Conservation (phyloP, 1,140 invertebrate species). For the Drosophila baimaii region DNA sequence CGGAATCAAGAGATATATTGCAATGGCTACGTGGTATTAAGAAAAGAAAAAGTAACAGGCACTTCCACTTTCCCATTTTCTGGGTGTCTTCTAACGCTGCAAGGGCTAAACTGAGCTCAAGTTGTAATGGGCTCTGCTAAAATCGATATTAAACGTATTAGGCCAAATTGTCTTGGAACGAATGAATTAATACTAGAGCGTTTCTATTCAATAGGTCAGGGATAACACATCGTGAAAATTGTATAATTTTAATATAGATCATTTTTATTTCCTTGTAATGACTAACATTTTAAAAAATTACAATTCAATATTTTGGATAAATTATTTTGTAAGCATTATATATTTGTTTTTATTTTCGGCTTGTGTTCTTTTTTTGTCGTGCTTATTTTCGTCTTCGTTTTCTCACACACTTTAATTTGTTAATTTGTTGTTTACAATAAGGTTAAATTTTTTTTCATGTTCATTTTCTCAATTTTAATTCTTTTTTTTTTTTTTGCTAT, state of each 20-base stretch:
- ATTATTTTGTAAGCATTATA: constrained; percentile 79
- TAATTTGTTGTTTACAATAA: constrained; percentile 71
- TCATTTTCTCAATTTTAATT: constrained; percentile 80
- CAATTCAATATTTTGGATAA: constrained; percentile 81
- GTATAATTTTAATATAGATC: constrained; percentile 70
- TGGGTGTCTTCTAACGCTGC: background rate
- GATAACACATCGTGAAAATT: background rate
- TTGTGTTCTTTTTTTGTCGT: constrained; percentile 51
- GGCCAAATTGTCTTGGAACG: too few relatives aligned
- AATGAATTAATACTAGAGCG: background rate
- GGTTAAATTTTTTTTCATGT: constrained; percentile 78
- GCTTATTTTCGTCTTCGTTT: constrained; percentile 43
- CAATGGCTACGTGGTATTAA: background rate
- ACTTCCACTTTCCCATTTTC: background rate
- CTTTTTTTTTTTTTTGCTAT: constrained; percentile 30
- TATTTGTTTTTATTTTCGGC: constrained; percentile 59
- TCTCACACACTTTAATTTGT: constrained; percentile 70
- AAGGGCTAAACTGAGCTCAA: background rate
- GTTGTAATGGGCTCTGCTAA: background rate
- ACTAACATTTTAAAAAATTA: constrained; percentile 84
- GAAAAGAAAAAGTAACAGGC: background rate
- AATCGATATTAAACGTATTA: background rate
- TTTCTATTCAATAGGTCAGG: background rate
- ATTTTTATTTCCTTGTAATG: constrained; percentile 81
- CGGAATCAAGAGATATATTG: background rate